Conservation (phyloP, 2,797 vertebrate species). For the Carduelis carduelis region DNA sequence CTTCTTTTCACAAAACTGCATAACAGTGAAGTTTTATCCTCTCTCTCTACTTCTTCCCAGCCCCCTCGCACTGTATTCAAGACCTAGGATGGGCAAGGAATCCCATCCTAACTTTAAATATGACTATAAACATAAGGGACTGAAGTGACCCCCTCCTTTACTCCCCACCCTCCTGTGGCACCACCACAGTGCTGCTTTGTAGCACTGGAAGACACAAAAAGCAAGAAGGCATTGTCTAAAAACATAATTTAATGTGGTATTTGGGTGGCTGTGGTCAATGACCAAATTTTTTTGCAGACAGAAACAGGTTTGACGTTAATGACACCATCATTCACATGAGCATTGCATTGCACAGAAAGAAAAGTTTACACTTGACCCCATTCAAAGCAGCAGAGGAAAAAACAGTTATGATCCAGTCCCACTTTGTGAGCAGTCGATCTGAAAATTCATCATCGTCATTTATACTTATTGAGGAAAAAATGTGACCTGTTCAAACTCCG, state of each 20-base stretch:
- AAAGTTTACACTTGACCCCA: slow-evolving; percentile 61
- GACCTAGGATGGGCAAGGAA: not conserved
- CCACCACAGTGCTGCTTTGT: not conserved
- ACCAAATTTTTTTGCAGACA: slow-evolving; percentile 50
- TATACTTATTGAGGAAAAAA: slow-evolving; percentile 15
- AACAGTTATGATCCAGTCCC: not conserved
- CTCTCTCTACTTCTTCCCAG: not conserved
- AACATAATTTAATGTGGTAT: slow-evolving; percentile 79
- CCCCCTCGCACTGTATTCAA: not conserved
- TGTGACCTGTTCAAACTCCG: not conserved
- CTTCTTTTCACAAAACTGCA: not conserved
- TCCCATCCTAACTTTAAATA: not conserved
- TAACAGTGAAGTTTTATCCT: not conserved
- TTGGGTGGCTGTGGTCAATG: not conserved
- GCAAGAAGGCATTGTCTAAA: slow-evolving; percentile 69
- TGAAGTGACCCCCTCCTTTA: not conserved
- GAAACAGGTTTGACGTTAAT: slow-evolving; percentile 44
- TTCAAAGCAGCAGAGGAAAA: slow-evolving; percentile 61
- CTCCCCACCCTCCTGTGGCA: not conserved
- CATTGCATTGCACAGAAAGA: slow-evolving; percentile 60
- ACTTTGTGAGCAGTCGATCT: not conserved
- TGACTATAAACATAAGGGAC: not conserved
- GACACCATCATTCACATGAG: slow-evolving; percentile 51
- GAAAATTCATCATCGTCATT: not conserved
- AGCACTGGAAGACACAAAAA: slow-evolving; percentile 62